Percentiles rank a stretch among this genome's conserved stretches.
Conservation (phyloP, 2,113 vertebrate species). For the Planiliza haematocheilus region DNA sequence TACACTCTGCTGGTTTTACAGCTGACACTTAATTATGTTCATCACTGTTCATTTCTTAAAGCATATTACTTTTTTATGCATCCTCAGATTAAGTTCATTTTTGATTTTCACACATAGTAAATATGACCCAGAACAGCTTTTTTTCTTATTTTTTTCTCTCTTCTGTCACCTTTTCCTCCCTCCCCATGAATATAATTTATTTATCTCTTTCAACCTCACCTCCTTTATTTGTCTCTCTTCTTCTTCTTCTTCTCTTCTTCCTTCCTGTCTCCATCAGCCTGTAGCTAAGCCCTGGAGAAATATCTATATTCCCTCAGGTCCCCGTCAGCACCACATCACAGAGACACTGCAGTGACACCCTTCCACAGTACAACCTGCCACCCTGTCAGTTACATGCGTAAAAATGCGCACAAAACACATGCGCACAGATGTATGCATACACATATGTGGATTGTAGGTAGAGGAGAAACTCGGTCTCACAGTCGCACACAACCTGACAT, state of each 20-base stretch:
- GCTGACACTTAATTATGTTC: conserved; percentile 60
- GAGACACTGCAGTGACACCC: conserved; percentile 39
- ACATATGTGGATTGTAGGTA: not conserved
- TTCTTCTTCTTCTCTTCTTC: not conserved
- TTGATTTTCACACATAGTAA: conserved; percentile 35
- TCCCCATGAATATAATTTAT: not conserved
- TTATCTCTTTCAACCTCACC: conserved; percentile 19
- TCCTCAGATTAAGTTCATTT: conserved; percentile 46
- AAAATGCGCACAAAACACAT: conserved; percentile 8
- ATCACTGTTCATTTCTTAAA: conserved; percentile 42
- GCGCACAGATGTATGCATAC: conserved; percentile 5
- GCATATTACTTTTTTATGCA: conserved; percentile 29
- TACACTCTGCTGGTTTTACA: conserved; percentile 34
- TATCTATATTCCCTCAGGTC: conserved; percentile 22
- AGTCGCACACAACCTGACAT: conserved; percentile 1
- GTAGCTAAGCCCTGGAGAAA: conserved; percentile 50
- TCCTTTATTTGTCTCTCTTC: conserved; percentile 27
- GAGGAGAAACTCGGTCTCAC: not conserved
- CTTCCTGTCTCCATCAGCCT: conserved; percentile 30
- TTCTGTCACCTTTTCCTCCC: not conserved
- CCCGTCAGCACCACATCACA: conserved; percentile 50
- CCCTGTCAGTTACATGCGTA: conserved; percentile 40
- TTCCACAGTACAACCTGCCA: conserved; percentile 23
- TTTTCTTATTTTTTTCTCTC: conserved; percentile 17
- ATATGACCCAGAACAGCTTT: conserved; percentile 37